phyloP scores from a whole-genome alignment of 2,888 invertebrate species.

The Apodemia zela region DNA sequence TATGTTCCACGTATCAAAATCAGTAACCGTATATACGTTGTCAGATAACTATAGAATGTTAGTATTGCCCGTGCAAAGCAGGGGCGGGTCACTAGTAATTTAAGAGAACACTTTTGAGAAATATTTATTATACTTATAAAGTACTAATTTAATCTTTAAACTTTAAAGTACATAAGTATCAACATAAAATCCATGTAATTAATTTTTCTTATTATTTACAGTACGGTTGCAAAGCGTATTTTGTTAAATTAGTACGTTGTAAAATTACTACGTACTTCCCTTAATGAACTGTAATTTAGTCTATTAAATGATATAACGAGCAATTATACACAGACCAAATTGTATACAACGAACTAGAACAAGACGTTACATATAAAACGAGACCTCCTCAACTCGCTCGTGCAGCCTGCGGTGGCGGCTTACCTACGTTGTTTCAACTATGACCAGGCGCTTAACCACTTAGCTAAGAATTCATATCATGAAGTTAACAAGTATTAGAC shows the following conservation, averaged over 20 bases:
- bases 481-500: constrained; percentile 33
- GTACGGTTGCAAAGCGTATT: constrained; percentile 19
- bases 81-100: no score
- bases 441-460: constrained; percentile 39
- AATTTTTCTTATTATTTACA: constrained; percentile 20
- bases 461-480: constrained; percentile 39
- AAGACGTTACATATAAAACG: constrained; percentile 21
- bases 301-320: constrained; percentile 43
- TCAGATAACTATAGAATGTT: no score
- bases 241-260: constrained; percentile 7
- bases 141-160: neutral
- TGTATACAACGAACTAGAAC: constrained; percentile 23
- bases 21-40: no score
- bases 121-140: no score
- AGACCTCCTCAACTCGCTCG: constrained; percentile 30
- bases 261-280: constrained; percentile 32
- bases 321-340: constrained; percentile 31
- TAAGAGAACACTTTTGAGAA: no score
- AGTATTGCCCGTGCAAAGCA: no score
- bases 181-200: neutral
- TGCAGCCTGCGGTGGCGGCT: constrained; percentile 23
- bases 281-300: constrained; percentile 37
- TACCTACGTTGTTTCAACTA: constrained; percentile 30
- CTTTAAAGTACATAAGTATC: neutral
- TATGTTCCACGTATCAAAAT: no score